Conservation (phyloP, 2,113 vertebrate species). For the Anoura caudifer region DNA sequence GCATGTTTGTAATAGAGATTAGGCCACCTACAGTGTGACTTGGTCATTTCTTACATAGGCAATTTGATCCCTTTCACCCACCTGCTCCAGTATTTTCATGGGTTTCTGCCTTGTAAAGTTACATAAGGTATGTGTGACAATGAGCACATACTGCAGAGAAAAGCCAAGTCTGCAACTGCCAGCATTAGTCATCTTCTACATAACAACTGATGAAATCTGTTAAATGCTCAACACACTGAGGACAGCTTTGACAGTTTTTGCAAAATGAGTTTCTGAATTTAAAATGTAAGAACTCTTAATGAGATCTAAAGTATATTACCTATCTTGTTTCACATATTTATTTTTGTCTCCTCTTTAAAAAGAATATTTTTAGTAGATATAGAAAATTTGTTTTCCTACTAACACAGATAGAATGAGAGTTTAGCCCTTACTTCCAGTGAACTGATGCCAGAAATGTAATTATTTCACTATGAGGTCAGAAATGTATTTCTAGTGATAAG, state of each 20-base stretch:
- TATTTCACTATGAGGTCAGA: constrained; percentile 38
- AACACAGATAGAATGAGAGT: neutral
- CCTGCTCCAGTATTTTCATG: neutral
- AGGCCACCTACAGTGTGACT: constrained; percentile 4
- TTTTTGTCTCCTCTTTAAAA: constrained; percentile 55
- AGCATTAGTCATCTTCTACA: neutral
- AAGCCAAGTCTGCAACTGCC: constrained; percentile 42
- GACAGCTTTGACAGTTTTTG: constrained; percentile 35
- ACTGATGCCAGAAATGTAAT: constrained; percentile 52
- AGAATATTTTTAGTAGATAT: constrained; percentile 51
- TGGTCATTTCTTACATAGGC: constrained; percentile 21
- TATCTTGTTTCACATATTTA: constrained; percentile 43
- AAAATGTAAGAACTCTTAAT: constrained; percentile 57
- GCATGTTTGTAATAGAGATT: constrained; percentile 36
- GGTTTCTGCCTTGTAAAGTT: constrained; percentile 2
- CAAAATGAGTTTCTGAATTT: constrained; percentile 58
- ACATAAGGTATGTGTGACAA: neutral
- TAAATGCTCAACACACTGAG: constrained; percentile 42
- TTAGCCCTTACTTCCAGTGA: constrained; percentile 31
- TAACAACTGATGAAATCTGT: constrained; percentile 3
- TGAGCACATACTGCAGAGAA: neutral
- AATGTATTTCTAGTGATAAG: constrained; percentile 40
- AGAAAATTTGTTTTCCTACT: constrained; percentile 42
- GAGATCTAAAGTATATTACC: constrained; percentile 54
- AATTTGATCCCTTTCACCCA: constrained; percentile 25